A percentile compares a stretch with the other conserved stretches of the same genome.
phyloP scores from a whole-genome alignment of 2,113 vertebrate genomes.

The Hydropotes inermis region DNA sequence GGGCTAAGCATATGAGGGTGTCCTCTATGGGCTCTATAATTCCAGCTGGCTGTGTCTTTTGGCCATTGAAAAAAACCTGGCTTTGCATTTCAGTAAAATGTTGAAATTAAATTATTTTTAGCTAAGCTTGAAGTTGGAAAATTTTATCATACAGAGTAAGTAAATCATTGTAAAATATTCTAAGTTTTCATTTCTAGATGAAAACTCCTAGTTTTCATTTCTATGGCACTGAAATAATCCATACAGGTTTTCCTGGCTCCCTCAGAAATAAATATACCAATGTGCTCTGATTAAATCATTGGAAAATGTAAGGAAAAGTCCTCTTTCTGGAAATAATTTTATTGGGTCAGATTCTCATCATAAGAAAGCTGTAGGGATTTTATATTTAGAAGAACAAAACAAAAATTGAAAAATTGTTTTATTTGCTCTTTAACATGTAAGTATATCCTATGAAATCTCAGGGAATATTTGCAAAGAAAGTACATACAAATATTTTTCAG shows the following conservation, averaged over 20 bases:
- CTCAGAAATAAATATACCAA: conserved; percentile 38
- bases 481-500: background rate
- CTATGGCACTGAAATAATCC: conserved; percentile 55
- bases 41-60: conserved; percentile 43
- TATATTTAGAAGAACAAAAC: conserved; percentile 31
- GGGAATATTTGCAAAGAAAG: background rate
- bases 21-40: background rate
- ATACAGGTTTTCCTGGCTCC: conserved; percentile 58
- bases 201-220: conserved; percentile 58
- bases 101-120: conserved; percentile 68
- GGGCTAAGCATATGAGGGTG: background rate
- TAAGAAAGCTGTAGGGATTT: conserved; percentile 27
- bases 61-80: conserved; percentile 48
- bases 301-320: conserved; percentile 57
- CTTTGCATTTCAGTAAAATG: conserved; percentile 62
- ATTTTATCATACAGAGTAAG: conserved; percentile 46
- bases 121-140: conserved; percentile 61
- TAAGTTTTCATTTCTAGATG: background rate
- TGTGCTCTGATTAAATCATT: conserved; percentile 58
- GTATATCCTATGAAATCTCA: background rate
- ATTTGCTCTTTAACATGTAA: background rate
- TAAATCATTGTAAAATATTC: conserved; percentile 62
- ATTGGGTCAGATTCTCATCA: conserved; percentile 32
- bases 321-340: conserved; percentile 52
- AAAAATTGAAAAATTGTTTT: background rate